Evolutionary conservation across 2,888 invertebrate species (phyloP), one percentile per base, ranked within the genome.

Genomic region (Schizaphis graminum): DNA sequence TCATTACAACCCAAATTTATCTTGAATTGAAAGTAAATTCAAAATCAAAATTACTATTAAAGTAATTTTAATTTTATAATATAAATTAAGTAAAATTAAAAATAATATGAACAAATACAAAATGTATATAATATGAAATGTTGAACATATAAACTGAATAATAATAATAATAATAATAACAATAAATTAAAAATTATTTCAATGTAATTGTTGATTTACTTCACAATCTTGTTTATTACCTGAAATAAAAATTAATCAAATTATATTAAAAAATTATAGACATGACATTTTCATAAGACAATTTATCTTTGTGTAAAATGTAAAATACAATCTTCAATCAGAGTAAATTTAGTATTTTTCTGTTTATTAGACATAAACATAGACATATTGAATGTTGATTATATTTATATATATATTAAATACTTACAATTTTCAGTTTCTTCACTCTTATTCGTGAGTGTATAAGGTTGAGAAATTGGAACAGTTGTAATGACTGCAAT

Each of bases 401-500:
- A 35, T 21, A 35, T 77, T 87, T n/a, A 85, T 41, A 7, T 86
- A 7, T 86, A n/a, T 85, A 61, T 53, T 88, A 28, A 67, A 10
- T 44, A 92, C 92, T 92, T 41, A 92, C 92, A 41, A 16, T 91
- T 92, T 44, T 77, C 88, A 53, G 53, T 44, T 88, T 92, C 88
- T 77, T 94, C 91, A 44, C 10, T 91, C 4, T 86, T 53, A 47
- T 24, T 24, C 8, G 53, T 67, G 0, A 49, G 90, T 90, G 49
- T 47, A 49, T 94, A 94, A 85, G 94, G 94, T 49, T 91, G 94
- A 85, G 90, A 90, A 7, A 94, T 94, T 53, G 94, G 94, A 91
- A 91, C 86, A 53, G 94, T 94, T 53, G 94, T 94, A 85, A 94
- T 94, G 24, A 94, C 94, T 61, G 94, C 90, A 67, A 94, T 91